Evolutionary conservation across 2,888 invertebrate genomes (phyloP), one percentile per base, ranked within the genome.

Genomic region (Lomographa bimaculata): DNA sequence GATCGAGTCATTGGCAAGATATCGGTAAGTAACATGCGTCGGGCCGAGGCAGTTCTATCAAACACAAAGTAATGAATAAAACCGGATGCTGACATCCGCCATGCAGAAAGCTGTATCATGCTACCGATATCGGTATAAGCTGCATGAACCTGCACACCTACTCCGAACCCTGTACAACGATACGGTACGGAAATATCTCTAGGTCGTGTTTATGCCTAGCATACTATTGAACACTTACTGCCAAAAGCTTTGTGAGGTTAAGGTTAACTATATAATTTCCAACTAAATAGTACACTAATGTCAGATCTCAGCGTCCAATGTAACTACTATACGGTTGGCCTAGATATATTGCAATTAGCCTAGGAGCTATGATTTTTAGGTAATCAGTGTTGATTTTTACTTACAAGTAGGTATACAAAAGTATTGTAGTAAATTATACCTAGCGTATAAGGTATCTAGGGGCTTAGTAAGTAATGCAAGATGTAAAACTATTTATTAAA

Each of bases 41-140:
- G 86, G 85, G 86, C 87, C 72, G 80, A 86, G 87, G 85, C 87
- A 75, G 78, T 72, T 80, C 85, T 89, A 86, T 81, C 55, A 78
- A 81, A 84, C 83, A 86, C 66, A 79, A 82, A 84, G 70, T 71
- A 76, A 78, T 73, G 53, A 73, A 79, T 76, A 77, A 81, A 87
- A 79, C 71, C 73, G 84, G 84, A 84, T 76, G 71, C 63, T 74
- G 60, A 75, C 69, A 79, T 85, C 84, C 83, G 85, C 86, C 89
- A 89, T 89, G 89, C 89, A 86, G 77, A 72, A 89, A 89, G 89
- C 89, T 79, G 79, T 78, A 71, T 79, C 89, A 89, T 89, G 89
- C 89, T 85, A 77, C 77, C 66, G 67, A 67, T 73, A 68, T 55
- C 68, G n/a, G n/a, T n/a, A 71, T 63, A 78, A 77, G 77, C 76